Evolutionary conservation across 2,113 vertebrate species (phyloP), one percentile per base, ranked within the genome.

Genomic region (Vulpes ferrilata): DNA sequence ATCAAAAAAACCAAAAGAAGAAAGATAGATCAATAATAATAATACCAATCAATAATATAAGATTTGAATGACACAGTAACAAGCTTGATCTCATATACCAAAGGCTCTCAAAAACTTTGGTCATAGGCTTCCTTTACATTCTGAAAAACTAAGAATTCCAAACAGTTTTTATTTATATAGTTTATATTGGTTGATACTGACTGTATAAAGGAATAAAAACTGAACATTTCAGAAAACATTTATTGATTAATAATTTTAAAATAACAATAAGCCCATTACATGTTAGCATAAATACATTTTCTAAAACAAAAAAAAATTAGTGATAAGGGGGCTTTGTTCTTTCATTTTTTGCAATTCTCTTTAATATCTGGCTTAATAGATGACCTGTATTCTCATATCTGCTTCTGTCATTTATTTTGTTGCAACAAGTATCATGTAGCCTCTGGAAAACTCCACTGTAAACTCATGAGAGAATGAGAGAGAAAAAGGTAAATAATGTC

Each of bases 1-100:
- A 64, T 80, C 30, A 81, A 91, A 93, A 86, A 43, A 23, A 90
- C 15, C 30, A 65, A 80, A 95, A 93, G 57, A 76, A 84, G 80
- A 81, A 95, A 95, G 57, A 86, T 64, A 87, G 60, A 55, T 32
- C 27, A 76, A 53, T 65, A 69, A 65, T 38, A 81, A 60, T 38
- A 81, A 60, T 20, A 88, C 43, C 7, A 7, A 43, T 43, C 43
- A 43, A 43, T 43, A 43, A 43, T 67, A 67, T 90, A 86, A 60
- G 1, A 90, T 38, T 1, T 65, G 55, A 95, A 59, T 79, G 57
- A 93, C 57, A 71, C 7, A 38, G 32, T 53, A 86, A 74, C 17
- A 79, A 38, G 43, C 32, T 20, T 67, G 30, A 74, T 16, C 35
- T 22, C 19, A 73, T 65, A 65, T 12, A 43, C 11, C 59, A 80